Conservation (phyloP, 2,797 vertebrate species). For the Vespertilio murinus region DNA sequence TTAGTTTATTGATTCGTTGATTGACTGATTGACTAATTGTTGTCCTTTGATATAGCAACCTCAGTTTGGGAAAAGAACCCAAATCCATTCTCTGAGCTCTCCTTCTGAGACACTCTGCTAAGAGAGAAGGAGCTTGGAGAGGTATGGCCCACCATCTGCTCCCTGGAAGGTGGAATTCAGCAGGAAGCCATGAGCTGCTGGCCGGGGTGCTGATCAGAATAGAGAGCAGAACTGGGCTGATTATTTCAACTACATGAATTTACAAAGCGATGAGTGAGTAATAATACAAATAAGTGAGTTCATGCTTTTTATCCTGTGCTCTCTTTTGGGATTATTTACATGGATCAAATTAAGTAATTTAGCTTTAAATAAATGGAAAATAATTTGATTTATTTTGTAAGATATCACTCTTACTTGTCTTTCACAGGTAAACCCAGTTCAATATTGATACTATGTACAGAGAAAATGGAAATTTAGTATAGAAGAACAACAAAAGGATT, state of each 20-base stretch:
- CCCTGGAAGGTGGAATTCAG: not conserved
- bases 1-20: not conserved
- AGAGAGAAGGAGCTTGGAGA: not conserved
- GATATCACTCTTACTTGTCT: not conserved
- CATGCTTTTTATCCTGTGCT: not conserved
- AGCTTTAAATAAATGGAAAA: conserved; percentile 9
- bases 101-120: not conserved
- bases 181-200: not conserved
- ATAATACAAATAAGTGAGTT: not conserved
- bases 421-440: not conserved
- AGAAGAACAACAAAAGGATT: not conserved
- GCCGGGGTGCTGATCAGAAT: not conserved
- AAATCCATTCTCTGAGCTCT: not conserved
- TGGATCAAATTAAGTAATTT: not conserved
- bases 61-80: not conserved
- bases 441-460: not conserved
- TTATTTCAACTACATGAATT: not conserved
- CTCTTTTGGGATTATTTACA: not conserved
- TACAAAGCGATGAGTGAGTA: not conserved
- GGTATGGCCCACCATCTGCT: not conserved
- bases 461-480: not conserved
- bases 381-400: conserved; percentile 23
- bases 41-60: not conserved
- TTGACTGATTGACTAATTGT: not conserved
- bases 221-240: not conserved